Conservation (phyloP, 2,113 vertebrate genomes). For the Melanerpes formicivorus region DNA sequence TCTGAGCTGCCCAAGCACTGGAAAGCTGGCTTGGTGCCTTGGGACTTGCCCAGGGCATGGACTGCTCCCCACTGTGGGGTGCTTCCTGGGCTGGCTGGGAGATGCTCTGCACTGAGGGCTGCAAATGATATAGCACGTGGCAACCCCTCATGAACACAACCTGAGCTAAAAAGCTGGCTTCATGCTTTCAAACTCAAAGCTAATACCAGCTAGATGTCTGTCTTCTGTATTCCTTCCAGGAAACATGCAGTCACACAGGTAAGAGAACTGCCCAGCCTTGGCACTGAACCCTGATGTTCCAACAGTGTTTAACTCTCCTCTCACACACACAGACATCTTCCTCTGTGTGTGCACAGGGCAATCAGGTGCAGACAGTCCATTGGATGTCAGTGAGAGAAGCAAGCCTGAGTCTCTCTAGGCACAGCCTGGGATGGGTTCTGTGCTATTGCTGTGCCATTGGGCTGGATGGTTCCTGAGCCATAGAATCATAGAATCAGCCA, state of each 20-base stretch:
- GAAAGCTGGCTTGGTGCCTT: not conserved
- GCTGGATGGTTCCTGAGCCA: not conserved
- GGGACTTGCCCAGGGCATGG: not conserved
- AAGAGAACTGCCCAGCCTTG: not conserved
- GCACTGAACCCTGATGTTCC: not conserved
- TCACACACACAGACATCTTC: not conserved
- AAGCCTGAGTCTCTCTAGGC: not conserved
- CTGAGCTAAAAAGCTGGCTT: not conserved
- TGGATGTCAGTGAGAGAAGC: not conserved
- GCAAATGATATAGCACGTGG: rapidly evolving
- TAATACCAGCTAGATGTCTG: not conserved
- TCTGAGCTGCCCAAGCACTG: not conserved
- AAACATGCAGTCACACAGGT: not conserved
- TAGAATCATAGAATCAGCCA: no score
- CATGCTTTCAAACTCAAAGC: not conserved
- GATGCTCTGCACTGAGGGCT: not conserved
- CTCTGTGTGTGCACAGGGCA: not conserved
- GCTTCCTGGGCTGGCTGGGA: not conserved
- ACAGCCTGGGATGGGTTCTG: not conserved
- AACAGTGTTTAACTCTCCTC: not conserved
- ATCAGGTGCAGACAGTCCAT: not conserved
- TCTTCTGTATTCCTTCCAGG: not conserved
- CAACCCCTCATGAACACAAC: rapidly evolving
- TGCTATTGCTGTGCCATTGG: not conserved
- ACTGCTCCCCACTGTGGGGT: not conserved